Evolutionary conservation across 2,113 vertebrate genomes (phyloP).

Genomic region (Electrona antarctica): DNA sequence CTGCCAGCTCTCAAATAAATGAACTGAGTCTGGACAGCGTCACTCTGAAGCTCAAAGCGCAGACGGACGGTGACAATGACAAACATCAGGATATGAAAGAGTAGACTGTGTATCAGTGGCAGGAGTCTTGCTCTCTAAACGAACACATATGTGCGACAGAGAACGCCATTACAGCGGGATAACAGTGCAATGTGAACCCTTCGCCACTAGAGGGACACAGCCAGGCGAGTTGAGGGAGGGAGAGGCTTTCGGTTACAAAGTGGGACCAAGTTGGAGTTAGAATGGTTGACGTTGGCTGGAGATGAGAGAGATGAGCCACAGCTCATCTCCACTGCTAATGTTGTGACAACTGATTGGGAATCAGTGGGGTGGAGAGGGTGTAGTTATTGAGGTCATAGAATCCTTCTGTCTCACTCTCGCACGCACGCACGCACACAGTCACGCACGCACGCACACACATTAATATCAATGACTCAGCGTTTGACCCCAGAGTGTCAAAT

Average conservation of each 20-base stretch:
- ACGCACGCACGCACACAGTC: no score
- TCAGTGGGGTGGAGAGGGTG: neutral
- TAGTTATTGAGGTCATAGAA: neutral
- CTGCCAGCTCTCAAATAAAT: constrained; percentile 29
- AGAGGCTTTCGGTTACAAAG: neutral
- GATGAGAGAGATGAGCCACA: constrained; percentile 8
- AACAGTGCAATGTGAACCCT: constrained; percentile 4
- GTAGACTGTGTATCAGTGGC: neutral
- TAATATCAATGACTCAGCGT: constrained; percentile 15
- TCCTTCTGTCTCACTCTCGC: neutral
- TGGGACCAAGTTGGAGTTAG: neutral
- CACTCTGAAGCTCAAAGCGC: neutral
- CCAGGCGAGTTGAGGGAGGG: constrained; percentile 11
- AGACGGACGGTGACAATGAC: constrained; percentile 27
- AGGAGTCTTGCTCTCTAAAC: constrained; percentile 4
- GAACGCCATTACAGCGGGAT: neutral
- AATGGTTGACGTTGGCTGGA: neutral
- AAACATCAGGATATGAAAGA: constrained; percentile 22
- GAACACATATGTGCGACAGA: constrained; percentile 1
- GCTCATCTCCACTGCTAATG: constrained; percentile 5
- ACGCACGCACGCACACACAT: neutral
- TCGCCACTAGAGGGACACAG: constrained; percentile 55
- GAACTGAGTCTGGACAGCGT: constrained; percentile 1
- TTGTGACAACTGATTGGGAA: constrained; percentile 7
- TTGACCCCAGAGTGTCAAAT: constrained; percentile 6